Evolutionary conservation across 2,113 vertebrate species (phyloP).

Genomic region (Chiloscyllium plagiosum): DNA sequence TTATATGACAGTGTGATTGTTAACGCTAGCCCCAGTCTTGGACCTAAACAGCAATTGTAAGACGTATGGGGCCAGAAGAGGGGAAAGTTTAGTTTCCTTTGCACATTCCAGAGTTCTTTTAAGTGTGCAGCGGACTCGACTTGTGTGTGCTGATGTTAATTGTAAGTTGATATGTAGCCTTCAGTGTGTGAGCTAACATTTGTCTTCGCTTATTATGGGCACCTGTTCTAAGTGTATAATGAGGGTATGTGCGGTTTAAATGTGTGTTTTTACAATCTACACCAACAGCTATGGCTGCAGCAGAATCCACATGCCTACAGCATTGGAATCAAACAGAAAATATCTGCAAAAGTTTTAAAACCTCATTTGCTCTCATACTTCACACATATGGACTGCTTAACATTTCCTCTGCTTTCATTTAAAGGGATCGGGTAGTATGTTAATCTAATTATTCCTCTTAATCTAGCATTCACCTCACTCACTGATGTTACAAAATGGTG

Average conservation of each 20-base stretch:
- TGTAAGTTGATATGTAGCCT: conserved; percentile 26
- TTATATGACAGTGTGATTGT: conserved; percentile 25
- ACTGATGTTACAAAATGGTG: background rate
- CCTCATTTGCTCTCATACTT: background rate
- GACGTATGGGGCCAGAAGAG: background rate
- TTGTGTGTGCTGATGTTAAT: conserved; percentile 33
- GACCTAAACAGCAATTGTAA: conserved; percentile 2
- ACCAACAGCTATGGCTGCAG: background rate
- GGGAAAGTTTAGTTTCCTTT: conserved; percentile 25
- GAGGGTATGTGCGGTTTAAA: conserved; percentile 26
- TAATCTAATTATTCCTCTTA: conserved; percentile 9
- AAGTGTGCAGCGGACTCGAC: background rate
- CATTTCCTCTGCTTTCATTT: background rate
- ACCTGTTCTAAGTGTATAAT: conserved; percentile 27
- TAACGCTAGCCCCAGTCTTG: background rate
- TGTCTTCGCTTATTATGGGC: conserved; percentile 7
- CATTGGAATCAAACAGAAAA: background rate
- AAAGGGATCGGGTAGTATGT: background rate
- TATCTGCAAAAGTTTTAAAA: background rate
- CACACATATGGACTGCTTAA: conserved; percentile 11
- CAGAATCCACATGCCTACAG: background rate
- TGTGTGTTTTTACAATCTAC: conserved; percentile 23
- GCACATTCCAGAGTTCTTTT: background rate
- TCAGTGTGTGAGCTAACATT: conserved; percentile 26
- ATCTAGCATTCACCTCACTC: background rate